Base-by-base conservation (phyloP, 1,140 invertebrate genomes). In the Ganaspis sp. region DNA sequence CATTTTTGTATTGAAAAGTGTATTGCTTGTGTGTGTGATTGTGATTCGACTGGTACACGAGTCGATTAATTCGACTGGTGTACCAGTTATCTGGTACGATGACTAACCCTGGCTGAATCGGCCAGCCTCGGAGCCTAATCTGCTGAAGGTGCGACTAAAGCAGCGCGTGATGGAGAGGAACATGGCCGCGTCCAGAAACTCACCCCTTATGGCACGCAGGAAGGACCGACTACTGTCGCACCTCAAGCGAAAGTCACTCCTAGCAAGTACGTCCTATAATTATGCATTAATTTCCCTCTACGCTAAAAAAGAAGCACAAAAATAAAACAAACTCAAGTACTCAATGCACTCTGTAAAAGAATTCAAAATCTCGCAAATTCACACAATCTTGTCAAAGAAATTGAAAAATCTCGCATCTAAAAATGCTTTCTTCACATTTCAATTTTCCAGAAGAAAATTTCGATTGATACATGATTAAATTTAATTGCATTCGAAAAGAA, bases 71-170 rank as follows among this genome's bases (percentile, higher is more conserved):
- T 70, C 76, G 74, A 73, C 64, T 74, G 69, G 70, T 38, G 58
- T 74, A 69, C 58, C 45, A 19, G 75, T 77, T 75, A 71, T 54
- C 72, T 78, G 69, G 72, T 78, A 78, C 71, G 70, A 76, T 83
- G 70, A 85, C 87, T 90, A 91, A 90, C 88, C 84, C 87, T 83
- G 90, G 89, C 86, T 89, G 84, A 89, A 87, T 91, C 89, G 88
- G 88, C 89, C 94, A 98, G 98, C 97, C 88, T 99, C 98, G 92
- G 98, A 99, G 94, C 97, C 98, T 82, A 99, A 99, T 94, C 94
- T 98, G 92, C 94, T 98, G 92, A 99, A 99, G 94, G 96, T 98
- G 92, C 96, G 97, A 87, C 94, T 99, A 87, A 99, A 99, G 94
- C 97, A 98, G 92, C 96, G 97, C 90, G 96, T 98, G 86, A 96